Percentiles rank a stretch among this genome's conserved stretches.
These are phyloP conservation scores for Lepidothrix coronata DNA, from an alignment of 2,113 vertebrate genomes.

Conservation along the genomic window DNA sequence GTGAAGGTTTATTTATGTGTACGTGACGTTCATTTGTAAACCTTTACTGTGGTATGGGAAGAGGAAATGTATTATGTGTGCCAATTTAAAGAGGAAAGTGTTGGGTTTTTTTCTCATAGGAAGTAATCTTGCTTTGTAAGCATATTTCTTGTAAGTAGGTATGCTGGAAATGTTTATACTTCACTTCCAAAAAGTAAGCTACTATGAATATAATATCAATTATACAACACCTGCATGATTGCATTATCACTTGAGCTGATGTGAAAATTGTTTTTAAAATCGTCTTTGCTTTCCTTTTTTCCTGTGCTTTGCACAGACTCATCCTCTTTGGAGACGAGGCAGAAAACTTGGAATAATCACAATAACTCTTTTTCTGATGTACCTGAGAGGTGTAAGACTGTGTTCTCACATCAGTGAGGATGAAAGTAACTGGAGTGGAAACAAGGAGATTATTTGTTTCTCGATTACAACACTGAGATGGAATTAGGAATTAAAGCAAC, in stretches of 20 bases:
- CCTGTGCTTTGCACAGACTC: too few relatives aligned
- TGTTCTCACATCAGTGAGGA: neutral
- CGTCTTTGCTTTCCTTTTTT: neutral
- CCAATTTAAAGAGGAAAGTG: neutral
- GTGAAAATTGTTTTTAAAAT: neutral
- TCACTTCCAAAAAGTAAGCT: neutral
- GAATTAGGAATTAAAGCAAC: neutral
- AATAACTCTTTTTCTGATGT: neutral
- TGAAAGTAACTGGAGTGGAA: neutral
- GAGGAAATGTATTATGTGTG: conserved; percentile 29
- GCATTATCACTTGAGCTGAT: neutral
- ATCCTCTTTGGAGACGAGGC: too few relatives aligned
- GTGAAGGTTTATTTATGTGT: neutral
- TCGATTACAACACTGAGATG: neutral
- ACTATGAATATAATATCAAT: neutral
- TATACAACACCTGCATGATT: neutral
- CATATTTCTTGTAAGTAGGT: neutral
- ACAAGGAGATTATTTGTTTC: neutral
- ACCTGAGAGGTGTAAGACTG: neutral
- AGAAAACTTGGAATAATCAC: too few relatives aligned
- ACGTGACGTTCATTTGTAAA: neutral
- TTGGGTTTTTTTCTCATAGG: neutral
- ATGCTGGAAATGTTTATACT: conserved; percentile 1
- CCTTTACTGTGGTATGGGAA: conserved; percentile 39
- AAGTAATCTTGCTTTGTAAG: conserved; percentile 31